phyloP scores from a whole-genome alignment of 1,140 invertebrate genomes.

The Aradophagus sp. region DNA sequence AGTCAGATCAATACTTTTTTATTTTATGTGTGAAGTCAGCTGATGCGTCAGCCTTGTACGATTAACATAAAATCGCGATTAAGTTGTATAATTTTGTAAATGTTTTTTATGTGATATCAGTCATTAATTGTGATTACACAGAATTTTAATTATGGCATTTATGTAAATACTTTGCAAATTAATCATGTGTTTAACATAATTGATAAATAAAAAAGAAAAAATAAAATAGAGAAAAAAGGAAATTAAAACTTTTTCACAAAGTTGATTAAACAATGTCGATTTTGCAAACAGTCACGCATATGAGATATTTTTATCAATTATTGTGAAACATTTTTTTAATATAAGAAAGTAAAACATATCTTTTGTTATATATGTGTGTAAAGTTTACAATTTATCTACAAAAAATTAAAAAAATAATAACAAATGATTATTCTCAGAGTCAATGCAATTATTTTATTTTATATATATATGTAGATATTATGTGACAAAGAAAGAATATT shows the following conservation, averaged over 20 bases:
- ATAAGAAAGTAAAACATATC: conserved; percentile 22
- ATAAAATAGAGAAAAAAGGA: too few relatives aligned
- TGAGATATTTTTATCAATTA: too few relatives aligned
- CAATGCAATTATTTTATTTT: conserved; percentile 16
- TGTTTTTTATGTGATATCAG: conserved; percentile 21
- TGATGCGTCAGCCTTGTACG: too few relatives aligned
- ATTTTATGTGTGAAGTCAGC: too few relatives aligned
- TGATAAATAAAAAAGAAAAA: too few relatives aligned
- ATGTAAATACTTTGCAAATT: conserved; percentile 13
- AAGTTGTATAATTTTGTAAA: conserved; percentile 3
- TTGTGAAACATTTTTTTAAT: conserved; percentile 11
- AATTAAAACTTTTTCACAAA: too few relatives aligned
- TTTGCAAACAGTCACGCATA: too few relatives aligned
- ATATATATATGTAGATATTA: conserved; percentile 12
- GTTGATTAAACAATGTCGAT: too few relatives aligned
- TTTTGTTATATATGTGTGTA: conserved; percentile 21
- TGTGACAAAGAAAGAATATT: too few relatives aligned
- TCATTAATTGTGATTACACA: conserved; percentile 16
- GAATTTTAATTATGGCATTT: conserved; percentile 21
- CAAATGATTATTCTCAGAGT: too few relatives aligned
- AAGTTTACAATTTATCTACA: conserved; percentile 11
- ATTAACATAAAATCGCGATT: neutral
- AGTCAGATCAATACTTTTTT: neutral
- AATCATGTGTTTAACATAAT: too few relatives aligned
- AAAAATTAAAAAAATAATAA: conserved; percentile 1